These are phyloP conservation scores for Dunckerocampus dactyliophorus DNA, from an alignment of 2,113 vertebrate species.

Conservation along the genomic window DNA sequence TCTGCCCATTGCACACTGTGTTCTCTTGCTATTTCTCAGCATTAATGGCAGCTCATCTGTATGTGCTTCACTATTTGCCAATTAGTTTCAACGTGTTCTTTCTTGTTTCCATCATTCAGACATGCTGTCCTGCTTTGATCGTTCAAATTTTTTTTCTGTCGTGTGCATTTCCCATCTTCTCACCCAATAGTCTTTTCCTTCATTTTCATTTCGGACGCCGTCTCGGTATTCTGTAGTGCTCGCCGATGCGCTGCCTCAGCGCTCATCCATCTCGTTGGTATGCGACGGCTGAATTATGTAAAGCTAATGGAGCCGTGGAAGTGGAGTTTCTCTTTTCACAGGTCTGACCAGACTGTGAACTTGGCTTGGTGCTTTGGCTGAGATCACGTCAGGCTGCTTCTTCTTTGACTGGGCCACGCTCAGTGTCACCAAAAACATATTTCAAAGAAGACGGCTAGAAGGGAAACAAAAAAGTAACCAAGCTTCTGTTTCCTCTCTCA, in stretches of 20 bases:
- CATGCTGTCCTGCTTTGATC: background rate
- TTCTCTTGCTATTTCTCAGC: background rate
- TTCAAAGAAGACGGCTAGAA: background rate
- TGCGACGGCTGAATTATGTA: slow-evolving; percentile 59
- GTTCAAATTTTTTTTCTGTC: background rate
- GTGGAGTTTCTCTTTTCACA: slow-evolving; percentile 30
- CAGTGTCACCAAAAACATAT: slow-evolving; percentile 14
- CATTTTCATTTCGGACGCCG: slow-evolving; percentile 10
- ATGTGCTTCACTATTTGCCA: background rate
- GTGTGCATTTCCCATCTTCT: background rate
- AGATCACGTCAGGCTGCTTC: slow-evolving; percentile 10
- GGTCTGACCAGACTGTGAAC: slow-evolving; percentile 34
- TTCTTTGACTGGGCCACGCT: slow-evolving; percentile 18
- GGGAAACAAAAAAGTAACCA: background rate
- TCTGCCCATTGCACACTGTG: slow-evolving; percentile 15
- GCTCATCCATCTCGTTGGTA: slow-evolving; percentile 42
- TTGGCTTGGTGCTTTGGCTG: slow-evolving; percentile 13
- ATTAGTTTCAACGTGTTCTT: slow-evolving; percentile 9
- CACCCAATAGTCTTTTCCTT: background rate
- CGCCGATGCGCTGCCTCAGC: slow-evolving; percentile 5
- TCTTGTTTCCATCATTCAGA: background rate
- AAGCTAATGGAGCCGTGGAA: slow-evolving; percentile 50
- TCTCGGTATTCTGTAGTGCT: slow-evolving; percentile 8
- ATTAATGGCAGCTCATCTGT: slow-evolving; percentile 12
- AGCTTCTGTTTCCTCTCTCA: slow-evolving; percentile 35